A percentile compares a stretch with the other conserved stretches of the same genome.
phyloP scores from a whole-genome alignment of 2,113 vertebrate genomes.

The Clarias magur region DNA sequence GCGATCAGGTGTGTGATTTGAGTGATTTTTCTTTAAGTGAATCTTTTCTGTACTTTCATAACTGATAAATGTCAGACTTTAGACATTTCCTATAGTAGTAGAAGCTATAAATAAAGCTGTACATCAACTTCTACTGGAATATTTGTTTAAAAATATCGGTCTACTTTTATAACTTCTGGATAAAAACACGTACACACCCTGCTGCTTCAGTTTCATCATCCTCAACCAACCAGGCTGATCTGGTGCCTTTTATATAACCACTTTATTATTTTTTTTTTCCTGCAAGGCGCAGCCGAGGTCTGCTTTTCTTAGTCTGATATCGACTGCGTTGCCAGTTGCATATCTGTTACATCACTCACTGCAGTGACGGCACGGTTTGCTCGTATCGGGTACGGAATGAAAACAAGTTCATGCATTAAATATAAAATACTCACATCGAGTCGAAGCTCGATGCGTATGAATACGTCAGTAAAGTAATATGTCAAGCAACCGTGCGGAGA shows the following conservation, averaged over 20 bases:
- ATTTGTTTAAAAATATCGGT: not conserved
- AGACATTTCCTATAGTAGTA: not conserved
- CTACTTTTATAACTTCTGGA: not conserved
- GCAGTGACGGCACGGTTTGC: conserved; percentile 12
- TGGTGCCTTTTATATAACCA: conserved; percentile 30
- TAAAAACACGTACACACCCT: not conserved
- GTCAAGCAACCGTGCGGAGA: not conserved
- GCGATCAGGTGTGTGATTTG: not conserved
- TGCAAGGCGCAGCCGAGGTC: not conserved
- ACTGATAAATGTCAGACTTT: not conserved
- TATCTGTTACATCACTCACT: conserved; percentile 72
- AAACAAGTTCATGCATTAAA: conserved; percentile 46
- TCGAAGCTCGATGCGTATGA: conserved; percentile 5
- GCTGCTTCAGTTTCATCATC: conserved; percentile 34
- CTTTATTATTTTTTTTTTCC: not conserved
- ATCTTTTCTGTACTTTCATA: not conserved
- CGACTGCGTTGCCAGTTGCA: conserved; percentile 67
- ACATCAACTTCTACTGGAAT: not conserved
- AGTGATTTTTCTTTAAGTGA: not conserved
- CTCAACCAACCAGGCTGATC: not conserved
- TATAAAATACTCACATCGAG: not conserved
- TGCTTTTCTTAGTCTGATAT: conserved; percentile 56
- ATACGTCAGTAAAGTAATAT: conserved; percentile 20
- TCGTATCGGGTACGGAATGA: not conserved
- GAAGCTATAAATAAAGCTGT: not conserved